These are phyloP conservation scores for Acronicta leporina DNA, from an alignment of 2,888 invertebrate genomes.

Conservation along the genomic window DNA sequence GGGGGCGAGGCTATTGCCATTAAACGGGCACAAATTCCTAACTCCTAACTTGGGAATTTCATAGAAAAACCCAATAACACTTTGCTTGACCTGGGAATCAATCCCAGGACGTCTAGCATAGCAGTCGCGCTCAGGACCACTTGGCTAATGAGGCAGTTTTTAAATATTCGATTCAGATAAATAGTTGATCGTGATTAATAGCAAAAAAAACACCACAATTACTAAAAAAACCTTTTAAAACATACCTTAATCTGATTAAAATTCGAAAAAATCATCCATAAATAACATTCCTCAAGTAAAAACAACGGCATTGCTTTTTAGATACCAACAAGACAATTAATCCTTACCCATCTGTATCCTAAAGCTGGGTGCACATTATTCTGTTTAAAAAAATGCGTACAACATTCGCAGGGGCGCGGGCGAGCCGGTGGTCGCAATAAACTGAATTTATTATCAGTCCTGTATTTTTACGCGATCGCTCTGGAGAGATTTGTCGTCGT, in stretches of 20 bases:
- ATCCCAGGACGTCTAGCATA: too few species aligned
- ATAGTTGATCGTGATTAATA: too few species aligned
- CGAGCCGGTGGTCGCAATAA: constrained; percentile 70
- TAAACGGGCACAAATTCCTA: too few species aligned
- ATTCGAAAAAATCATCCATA: constrained; percentile 41
- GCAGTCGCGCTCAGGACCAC: too few species aligned
- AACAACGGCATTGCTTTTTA: constrained; percentile 22
- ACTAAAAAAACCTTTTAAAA: constrained; percentile 26
- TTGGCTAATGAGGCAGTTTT: too few species aligned
- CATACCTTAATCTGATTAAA: constrained; percentile 31
- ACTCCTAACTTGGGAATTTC: too few species aligned
- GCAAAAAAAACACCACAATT: not conserved
- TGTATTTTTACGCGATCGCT: constrained; percentile 71
- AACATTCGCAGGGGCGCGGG: constrained; percentile 38
- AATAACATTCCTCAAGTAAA: constrained; percentile 43
- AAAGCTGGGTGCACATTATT: constrained; percentile 57
- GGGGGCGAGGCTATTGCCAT: too few species aligned
- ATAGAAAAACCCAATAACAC: too few species aligned
- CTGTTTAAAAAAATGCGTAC: constrained; percentile 48
- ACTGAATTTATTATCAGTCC: constrained; percentile 73
- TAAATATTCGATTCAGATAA: too few species aligned
- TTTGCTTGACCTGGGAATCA: too few species aligned
- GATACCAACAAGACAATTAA: constrained; percentile 54
- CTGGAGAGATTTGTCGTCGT: constrained; percentile 74
- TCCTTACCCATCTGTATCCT: constrained; percentile 54